Evolutionary conservation across 2,888 invertebrate genomes (phyloP), one percentile per base, ranked within the genome.

Genomic region (Orthonevra nobilis): DNA sequence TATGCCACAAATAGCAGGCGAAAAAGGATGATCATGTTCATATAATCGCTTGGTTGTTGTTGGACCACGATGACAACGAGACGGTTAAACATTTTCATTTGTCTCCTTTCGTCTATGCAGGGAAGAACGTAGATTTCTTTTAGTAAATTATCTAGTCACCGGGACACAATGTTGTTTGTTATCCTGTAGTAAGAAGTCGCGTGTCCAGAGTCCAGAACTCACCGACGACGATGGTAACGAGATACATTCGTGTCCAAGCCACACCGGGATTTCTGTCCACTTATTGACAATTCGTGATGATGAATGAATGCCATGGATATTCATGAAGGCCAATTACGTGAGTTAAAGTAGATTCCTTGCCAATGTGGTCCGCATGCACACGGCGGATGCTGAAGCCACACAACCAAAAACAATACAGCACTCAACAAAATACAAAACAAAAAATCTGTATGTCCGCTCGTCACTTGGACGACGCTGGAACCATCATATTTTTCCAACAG

Each of bases 251-350:
- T 79, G 73, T 61, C 17, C 73, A 66, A 48, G 66, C 40, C 66
- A 56, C 46, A 66, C 73, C 46, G 14, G 28, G 66, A 56, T 72
- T 73, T 68, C 81, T 81, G 73, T 81, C 69, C 81, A 82, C 82
- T 82, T 83, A 83, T 83, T 83, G 83, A 81, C 81, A 82, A 83
- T 83, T 83, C 83, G 83, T 83, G 83, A 82, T 83, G 81, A 83
- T 83, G 82, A 83, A 83, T 83, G 82, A 82, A 75, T 75, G 66
- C 81, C 81, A 72, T 83, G 83, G 83, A 83, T 83, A 83, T 83
- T 77, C 77, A 72, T 77, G 74, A 64, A 81, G 77, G 81, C 82
- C 82, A 83, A 83, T 82, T 83, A 83, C 83, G 83, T 83, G 83
- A 81, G 81, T 82, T 81, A 81, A 83, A 79, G 81, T 70, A 77